phyloP scores from a whole-genome alignment of 2,113 vertebrate genomes.

The Parus major region DNA sequence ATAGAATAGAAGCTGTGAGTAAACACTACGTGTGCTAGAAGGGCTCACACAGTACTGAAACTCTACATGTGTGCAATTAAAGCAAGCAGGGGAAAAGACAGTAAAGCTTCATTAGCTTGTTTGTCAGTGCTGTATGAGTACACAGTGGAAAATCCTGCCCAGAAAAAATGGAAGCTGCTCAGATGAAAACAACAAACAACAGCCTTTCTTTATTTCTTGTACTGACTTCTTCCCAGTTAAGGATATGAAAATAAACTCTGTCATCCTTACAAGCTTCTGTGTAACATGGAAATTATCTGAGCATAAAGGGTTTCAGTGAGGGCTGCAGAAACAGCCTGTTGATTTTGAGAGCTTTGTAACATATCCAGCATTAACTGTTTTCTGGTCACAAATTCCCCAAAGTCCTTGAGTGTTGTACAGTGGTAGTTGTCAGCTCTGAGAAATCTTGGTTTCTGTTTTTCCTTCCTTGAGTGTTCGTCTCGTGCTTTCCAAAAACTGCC shows the following conservation, averaged over 20 bases:
- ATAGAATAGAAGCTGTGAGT: background rate
- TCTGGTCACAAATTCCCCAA: background rate
- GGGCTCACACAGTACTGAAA: background rate
- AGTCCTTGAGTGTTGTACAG: background rate
- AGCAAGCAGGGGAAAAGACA: background rate
- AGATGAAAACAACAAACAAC: slow-evolving; percentile 49
- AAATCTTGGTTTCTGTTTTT: background rate
- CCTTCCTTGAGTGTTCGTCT: background rate
- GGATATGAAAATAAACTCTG: slow-evolving; percentile 56
- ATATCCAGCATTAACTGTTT: slow-evolving; percentile 3
- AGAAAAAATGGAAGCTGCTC: slow-evolving; percentile 32
- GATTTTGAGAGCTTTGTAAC: slow-evolving; percentile 49
- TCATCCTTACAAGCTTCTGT: slow-evolving; percentile 32
- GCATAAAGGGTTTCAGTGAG: background rate
- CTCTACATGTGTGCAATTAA: background rate
- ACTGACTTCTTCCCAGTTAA: slow-evolving; percentile 18
- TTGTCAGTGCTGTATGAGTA: background rate
- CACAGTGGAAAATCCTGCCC: slow-evolving; percentile 6
- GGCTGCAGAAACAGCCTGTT: slow-evolving; percentile 35
- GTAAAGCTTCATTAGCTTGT: background rate
- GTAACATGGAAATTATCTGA: slow-evolving; percentile 46
- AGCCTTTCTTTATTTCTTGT: slow-evolving; percentile 46
- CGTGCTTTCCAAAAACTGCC: background rate
- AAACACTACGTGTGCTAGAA: background rate
- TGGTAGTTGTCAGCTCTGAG: background rate